A percentile compares a stretch with the other conserved stretches of the same genome.
Conservation (phyloP, 2,113 vertebrate genomes). For the Spea bombifrons region DNA sequence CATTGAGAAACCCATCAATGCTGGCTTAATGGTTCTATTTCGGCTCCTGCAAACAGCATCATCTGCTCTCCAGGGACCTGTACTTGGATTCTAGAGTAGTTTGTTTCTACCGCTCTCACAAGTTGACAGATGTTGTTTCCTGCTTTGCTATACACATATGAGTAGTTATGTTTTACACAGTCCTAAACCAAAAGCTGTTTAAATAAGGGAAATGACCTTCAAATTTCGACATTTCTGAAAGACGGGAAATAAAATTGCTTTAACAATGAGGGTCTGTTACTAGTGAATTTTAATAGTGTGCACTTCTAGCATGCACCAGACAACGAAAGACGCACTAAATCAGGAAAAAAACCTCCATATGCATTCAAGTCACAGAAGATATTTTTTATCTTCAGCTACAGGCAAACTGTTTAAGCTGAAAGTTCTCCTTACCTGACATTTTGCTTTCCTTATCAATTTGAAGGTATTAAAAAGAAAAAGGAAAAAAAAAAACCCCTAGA, state of each 20-base stretch:
- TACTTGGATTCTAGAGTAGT: conserved; percentile 32
- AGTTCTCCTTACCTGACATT: too few relatives aligned
- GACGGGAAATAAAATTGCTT: conserved; percentile 24
- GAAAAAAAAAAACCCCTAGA: too few relatives aligned
- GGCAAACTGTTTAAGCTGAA: not conserved
- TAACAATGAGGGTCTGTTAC: conserved; percentile 19
- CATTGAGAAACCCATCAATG: conserved; percentile 42
- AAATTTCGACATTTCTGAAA: conserved; percentile 28
- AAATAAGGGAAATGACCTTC: conserved; percentile 37
- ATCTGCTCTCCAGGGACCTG: conserved; percentile 37
- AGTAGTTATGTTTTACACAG: conserved; percentile 39
- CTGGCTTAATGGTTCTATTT: conserved; percentile 43
- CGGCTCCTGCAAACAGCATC: conserved; percentile 30
- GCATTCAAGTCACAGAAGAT: not conserved
- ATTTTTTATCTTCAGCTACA: not conserved
- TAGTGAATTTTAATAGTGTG: conserved; percentile 5
- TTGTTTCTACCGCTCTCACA: conserved; percentile 39
- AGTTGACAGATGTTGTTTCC: conserved; percentile 44
- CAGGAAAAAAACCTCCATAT: not conserved
- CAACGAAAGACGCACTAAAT: not conserved
- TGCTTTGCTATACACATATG: conserved; percentile 37
- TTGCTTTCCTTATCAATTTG: too few relatives aligned
- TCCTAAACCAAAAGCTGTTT: conserved; percentile 39
- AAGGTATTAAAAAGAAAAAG: too few relatives aligned
- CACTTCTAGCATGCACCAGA: not conserved